These are phyloP conservation scores for Drosophila cognata DNA, from an alignment of 2,888 invertebrate species.

Conservation along the genomic window DNA sequence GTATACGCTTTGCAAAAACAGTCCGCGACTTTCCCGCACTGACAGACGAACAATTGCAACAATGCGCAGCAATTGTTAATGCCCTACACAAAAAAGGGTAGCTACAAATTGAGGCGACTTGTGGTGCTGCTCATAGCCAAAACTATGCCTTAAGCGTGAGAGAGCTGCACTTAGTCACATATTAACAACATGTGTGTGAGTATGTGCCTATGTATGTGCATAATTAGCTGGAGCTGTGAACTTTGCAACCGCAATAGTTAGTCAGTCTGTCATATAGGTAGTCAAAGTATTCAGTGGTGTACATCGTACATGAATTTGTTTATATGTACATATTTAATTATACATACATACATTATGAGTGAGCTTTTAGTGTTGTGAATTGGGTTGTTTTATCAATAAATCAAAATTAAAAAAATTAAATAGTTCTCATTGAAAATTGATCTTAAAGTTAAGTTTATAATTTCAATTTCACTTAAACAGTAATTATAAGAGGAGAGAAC, in stretches of 20 bases:
- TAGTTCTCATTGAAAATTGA: too few species aligned
- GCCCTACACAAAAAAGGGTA: slow-evolving; percentile 37
- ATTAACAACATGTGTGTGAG: not conserved
- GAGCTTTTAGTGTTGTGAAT: slow-evolving; percentile 1
- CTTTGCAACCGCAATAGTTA: slow-evolving; percentile 32
- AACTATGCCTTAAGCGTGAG: not conserved
- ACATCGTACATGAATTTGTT: slow-evolving; percentile 28
- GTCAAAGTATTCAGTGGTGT: slow-evolving; percentile 24
- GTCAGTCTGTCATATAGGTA: slow-evolving; percentile 28
- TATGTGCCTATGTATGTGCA: slow-evolving; percentile 17
- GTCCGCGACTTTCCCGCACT: slow-evolving; percentile 44
- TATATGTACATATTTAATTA: slow-evolving; percentile 12
- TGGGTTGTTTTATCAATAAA: not conserved
- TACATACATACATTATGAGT: not conserved
- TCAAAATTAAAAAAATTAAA: too few species aligned
- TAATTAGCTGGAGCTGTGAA: slow-evolving; percentile 51
- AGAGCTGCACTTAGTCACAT: slow-evolving; percentile 24
- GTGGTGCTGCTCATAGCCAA: not conserved
- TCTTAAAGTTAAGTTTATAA: too few species aligned
- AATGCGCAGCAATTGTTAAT: slow-evolving; percentile 60
- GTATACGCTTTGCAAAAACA: slow-evolving; percentile 31
- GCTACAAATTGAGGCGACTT: not conserved
- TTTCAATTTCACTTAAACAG: not conserved
- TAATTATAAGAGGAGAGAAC: not conserved
- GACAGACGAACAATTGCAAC: slow-evolving; percentile 42